phyloP scores from a whole-genome alignment of 2,797 vertebrate genomes.

The Thunnus albacares region DNA sequence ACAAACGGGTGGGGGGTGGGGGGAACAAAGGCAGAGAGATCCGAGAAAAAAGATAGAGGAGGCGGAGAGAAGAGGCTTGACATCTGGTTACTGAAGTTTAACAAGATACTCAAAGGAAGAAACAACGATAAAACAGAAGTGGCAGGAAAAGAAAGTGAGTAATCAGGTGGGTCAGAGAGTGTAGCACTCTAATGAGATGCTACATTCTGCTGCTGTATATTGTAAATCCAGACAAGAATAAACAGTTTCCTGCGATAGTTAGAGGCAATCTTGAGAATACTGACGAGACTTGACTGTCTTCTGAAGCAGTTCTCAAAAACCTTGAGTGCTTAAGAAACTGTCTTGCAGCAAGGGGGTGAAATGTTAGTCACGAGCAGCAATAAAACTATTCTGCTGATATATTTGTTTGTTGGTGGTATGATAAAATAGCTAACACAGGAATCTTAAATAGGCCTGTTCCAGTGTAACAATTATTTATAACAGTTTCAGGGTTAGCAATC shows the following conservation, averaged over 20 bases:
- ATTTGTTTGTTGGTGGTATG: slow-evolving; percentile 54
- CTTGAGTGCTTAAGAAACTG: slow-evolving; percentile 54
- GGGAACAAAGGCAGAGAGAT: slow-evolving; percentile 63
- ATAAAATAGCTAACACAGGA: slow-evolving; percentile 59
- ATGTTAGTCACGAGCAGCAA: slow-evolving; percentile 44
- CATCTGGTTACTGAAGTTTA: slow-evolving; percentile 75
- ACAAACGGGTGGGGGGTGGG: slow-evolving; percentile 35
- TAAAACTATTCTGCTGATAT: slow-evolving; percentile 59
- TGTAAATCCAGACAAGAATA: slow-evolving; percentile 24
- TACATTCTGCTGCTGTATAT: slow-evolving; percentile 17
- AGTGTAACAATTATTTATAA: slow-evolving; percentile 38
- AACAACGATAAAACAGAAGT: slow-evolving; percentile 49
- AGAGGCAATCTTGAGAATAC: slow-evolving; percentile 42
- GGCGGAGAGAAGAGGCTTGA: slow-evolving; percentile 50
- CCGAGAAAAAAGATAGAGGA: slow-evolving; percentile 58
- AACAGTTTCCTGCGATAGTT: slow-evolving; percentile 34
- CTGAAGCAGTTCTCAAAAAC: slow-evolving; percentile 42
- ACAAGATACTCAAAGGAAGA: slow-evolving; percentile 69
- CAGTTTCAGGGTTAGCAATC: slow-evolving; percentile 26
- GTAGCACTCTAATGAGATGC: slow-evolving; percentile 54
- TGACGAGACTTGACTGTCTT: slow-evolving; percentile 43
- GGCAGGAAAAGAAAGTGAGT: slow-evolving; percentile 53
- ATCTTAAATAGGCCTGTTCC: slow-evolving; percentile 23
- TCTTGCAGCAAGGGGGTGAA: slow-evolving; percentile 38
- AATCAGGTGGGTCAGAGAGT: slow-evolving; percentile 65